Conservation (phyloP, 2,888 invertebrate genomes). For the Brachypterus glaber region DNA sequence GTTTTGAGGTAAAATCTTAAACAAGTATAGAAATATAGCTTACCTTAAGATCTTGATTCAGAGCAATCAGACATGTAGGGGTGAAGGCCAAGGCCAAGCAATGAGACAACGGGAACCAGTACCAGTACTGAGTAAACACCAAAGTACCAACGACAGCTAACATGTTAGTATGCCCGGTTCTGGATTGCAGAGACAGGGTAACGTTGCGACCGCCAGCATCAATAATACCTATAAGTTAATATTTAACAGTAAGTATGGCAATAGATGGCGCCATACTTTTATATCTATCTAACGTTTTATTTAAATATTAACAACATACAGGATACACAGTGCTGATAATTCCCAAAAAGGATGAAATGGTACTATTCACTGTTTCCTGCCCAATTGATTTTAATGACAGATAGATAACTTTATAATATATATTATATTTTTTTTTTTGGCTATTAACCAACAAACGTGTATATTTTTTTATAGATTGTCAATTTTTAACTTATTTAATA, state of each 20-base stretch:
- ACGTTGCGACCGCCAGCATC: conserved; percentile 90
- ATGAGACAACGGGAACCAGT: conserved; percentile 98
- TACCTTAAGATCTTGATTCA: conserved; percentile 81
- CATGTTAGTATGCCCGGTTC: conserved; percentile 96
- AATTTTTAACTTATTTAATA: too few relatives aligned
- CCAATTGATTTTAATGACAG: too few relatives aligned
- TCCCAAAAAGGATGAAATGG: too few relatives aligned
- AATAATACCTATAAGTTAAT: conserved; percentile 49
- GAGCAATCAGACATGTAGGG: conserved; percentile 89
- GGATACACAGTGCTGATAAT: neutral
- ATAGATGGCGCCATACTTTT: too few relatives aligned
- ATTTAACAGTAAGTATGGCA: too few relatives aligned
- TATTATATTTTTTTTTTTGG: neutral
- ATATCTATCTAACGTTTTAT: too few relatives aligned
- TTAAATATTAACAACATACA: too few relatives aligned
- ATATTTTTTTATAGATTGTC: too few relatives aligned
- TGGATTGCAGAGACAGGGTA: conserved; percentile 87
- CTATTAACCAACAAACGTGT: too few relatives aligned
- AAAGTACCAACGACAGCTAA: conserved; percentile 94
- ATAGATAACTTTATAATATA: too few relatives aligned
- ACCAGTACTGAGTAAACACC: conserved; percentile 99
- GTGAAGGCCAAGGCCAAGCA: conserved; percentile 93
- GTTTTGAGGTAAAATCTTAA: neutral
- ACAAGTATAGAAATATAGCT: conserved; percentile 7
- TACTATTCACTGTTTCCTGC: too few relatives aligned